A percentile compares a stretch with the other conserved stretches of the same genome.
Evolutionary conservation across 1,140 invertebrate genomes (phyloP).

Genomic region (Drosophila pruinosa): DNA sequence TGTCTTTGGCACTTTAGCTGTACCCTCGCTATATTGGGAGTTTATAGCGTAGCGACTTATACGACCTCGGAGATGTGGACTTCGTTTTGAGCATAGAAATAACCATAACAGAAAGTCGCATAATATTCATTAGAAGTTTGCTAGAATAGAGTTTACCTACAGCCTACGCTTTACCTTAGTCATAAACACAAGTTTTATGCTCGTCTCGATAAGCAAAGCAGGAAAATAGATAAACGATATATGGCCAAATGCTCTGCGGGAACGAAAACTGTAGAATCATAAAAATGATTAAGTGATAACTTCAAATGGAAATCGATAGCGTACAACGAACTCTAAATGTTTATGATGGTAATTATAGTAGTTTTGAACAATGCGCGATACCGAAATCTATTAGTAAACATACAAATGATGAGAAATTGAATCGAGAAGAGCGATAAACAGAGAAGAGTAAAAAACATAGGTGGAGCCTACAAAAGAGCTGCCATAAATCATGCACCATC

Average conservation of each 20-base stretch:
- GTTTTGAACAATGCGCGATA: constrained; percentile 43
- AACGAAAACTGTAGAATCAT: constrained; percentile 38
- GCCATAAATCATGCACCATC: constrained; percentile 57
- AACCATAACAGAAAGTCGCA: constrained; percentile 19
- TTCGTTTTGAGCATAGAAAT: not conserved
- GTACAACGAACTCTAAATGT: constrained; percentile 32
- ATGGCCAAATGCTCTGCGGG: constrained; percentile 4
- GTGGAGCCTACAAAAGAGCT: constrained; percentile 2
- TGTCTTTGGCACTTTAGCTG: not conserved
- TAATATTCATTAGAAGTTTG: constrained; percentile 38
- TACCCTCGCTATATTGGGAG: not conserved
- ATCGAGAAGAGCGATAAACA: not conserved
- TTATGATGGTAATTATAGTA: constrained; percentile 56
- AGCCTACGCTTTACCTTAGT: constrained; percentile 2
- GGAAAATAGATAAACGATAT: constrained; percentile 3
- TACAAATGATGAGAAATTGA: constrained; percentile 21
- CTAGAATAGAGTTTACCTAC: no score
- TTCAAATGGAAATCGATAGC: constrained; percentile 32
- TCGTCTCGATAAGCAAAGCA: constrained; percentile 7
- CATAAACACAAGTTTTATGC: constrained; percentile 41
- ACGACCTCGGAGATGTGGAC: not conserved
- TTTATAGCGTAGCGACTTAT: constrained; percentile 6
- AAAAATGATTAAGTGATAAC: constrained; percentile 68
- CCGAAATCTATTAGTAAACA: constrained; percentile 22
- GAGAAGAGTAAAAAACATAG: not conserved